Conservation (phyloP, 2,888 invertebrate species). For the Tachina fera region DNA sequence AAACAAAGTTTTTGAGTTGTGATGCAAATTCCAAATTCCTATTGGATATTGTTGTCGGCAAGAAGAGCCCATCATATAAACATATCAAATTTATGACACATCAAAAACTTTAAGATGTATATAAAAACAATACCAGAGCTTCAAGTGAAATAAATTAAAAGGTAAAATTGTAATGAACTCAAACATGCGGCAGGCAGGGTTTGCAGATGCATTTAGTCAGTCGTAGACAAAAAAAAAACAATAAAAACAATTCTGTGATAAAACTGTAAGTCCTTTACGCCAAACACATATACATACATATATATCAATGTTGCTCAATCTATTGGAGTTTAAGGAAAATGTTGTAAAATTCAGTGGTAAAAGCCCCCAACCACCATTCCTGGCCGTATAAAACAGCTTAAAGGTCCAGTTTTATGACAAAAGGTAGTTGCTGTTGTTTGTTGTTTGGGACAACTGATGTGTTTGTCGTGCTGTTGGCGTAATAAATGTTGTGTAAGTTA, state of each 20-base stretch:
- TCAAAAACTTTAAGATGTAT: slow-evolving; percentile 70
- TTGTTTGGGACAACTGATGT: slow-evolving; percentile 24
- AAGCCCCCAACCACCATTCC: not conserved
- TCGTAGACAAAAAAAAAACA: slow-evolving; percentile 4
- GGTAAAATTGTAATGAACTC: slow-evolving; percentile 64
- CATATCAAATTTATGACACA: slow-evolving; percentile 74
- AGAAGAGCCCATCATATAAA: slow-evolving; percentile 60
- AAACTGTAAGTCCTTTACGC: slow-evolving; percentile 37
- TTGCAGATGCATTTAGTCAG: slow-evolving; percentile 2
- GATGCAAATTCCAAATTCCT: slow-evolving; percentile 12
- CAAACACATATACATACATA: slow-evolving; percentile 5
- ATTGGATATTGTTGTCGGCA: slow-evolving; percentile 15
- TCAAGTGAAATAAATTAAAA: slow-evolving; percentile 66
- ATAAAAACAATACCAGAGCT: slow-evolving; percentile 56
- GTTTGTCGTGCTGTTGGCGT: slow-evolving; percentile 20
- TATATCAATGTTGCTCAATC: slow-evolving; percentile 58
- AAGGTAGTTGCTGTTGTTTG: slow-evolving; percentile 34
- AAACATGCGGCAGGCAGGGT: not conserved
- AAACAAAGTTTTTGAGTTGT: too few relatives aligned
- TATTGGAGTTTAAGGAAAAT: slow-evolving; percentile 46
- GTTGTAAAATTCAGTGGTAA: slow-evolving; percentile 48
- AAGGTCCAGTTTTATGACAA: slow-evolving; percentile 60
- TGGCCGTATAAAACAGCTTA: slow-evolving; percentile 15
- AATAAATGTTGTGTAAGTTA: slow-evolving; percentile 68
- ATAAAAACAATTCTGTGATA: slow-evolving; percentile 55